Evolutionary conservation across 2,888 invertebrate genomes (phyloP), one percentile per base, ranked within the genome.

Genomic region (Oscheius sp.): DNA sequence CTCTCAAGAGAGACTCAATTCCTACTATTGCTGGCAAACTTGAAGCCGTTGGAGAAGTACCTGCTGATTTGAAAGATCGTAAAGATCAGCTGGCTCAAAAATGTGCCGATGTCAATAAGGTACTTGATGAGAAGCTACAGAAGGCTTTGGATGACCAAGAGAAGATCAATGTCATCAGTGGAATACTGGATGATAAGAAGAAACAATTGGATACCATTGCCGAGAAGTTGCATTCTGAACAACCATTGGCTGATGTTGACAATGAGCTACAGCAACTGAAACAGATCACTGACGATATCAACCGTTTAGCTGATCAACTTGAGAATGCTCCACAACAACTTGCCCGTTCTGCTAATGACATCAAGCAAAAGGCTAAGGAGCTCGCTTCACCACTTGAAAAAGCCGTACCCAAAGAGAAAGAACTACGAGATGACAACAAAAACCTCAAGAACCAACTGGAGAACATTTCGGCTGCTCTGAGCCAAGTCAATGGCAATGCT

Each of bases 81-180:
- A 61, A 61, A 49, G 27, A 52, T 16, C 29, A 45, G 1, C 53
- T 71, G 43, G 29, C 71, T 43, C 41, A 71, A 12, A 74, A 76
- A n/a, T 73, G 66, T 23, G 66, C 45, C 61, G 73, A 72, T 12
- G 43, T 73, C 29, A 73, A 68, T 53, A 69, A 64, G 46, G 49
- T 52, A 25, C 45, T 79, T 41, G 79, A 76, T 61, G 66, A 71
- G 43, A 66, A 74, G 59, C 70, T 76, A 43, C 69, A 76, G 58
- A 58, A 76, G 43, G 66, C 73, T 23, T 1, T 45, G 55, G 79
- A 77, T 63, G 73, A 71, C 21, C 45, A 75, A 18, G 70, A 74
- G 68, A 73, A 68, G 27, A 46, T 68, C 52, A 52, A 72, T 21
- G 69, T 55, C 18, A 23, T 72, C 68, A 55, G 69, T 73, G 70